phyloP scores from a whole-genome alignment of 2,113 vertebrate species.

The Andinoacara biseriatus region DNA sequence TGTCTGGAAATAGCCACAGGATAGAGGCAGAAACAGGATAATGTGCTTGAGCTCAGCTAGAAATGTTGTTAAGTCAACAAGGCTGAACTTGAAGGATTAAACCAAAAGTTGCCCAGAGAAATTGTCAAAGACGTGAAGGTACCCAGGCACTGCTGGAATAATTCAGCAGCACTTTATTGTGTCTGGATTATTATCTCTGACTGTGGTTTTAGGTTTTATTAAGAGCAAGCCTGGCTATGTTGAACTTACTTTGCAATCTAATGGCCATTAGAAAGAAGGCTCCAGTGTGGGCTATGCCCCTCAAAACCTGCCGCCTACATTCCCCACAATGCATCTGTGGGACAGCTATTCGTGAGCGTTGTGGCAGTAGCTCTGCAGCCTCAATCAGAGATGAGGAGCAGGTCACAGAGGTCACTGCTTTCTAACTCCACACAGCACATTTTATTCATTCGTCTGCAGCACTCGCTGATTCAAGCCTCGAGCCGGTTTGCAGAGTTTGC shows the following conservation, averaged over 20 bases:
- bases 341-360: too few species aligned
- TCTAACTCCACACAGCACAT: neutral
- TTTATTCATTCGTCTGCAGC: neutral
- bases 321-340: neutral
- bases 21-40: neutral
- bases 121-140: neutral
- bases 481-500: neutral
- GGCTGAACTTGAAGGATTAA: neutral
- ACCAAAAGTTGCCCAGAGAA: neutral
- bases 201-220: neutral
- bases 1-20: neutral
- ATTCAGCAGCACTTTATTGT: neutral
- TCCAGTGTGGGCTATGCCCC: neutral
- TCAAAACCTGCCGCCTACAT: neutral
- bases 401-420: neutral
- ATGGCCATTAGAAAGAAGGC: neutral
- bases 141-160: neutral
- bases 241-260: rapidly evolving
- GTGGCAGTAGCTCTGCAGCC: too few species aligned
- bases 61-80: neutral
- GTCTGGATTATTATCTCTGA: too few species aligned
- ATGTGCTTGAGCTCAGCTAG: neutral
- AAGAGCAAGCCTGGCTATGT: neutral
- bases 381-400: neutral
- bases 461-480: neutral